Conservation (phyloP, 2,888 invertebrate genomes). For the Diplazon laetatorius region DNA sequence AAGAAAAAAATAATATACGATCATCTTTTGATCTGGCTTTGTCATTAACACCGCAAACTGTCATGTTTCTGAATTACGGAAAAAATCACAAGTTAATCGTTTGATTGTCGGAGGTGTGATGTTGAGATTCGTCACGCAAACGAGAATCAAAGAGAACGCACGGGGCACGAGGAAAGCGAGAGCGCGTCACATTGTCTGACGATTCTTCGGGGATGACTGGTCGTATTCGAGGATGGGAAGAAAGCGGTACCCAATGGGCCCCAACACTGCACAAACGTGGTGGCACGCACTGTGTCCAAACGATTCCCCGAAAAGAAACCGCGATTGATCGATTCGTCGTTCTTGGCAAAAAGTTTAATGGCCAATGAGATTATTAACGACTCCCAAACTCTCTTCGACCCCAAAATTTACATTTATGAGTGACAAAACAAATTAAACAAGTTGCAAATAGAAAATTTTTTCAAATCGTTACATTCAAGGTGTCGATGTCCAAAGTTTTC, state of each 20-base stretch:
- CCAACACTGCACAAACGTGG: constrained; percentile 77
- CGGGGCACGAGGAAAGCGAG: constrained; percentile 62
- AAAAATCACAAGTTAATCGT: constrained; percentile 40
- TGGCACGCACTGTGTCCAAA: constrained; percentile 75
- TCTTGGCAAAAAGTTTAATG: neutral
- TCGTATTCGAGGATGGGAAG: constrained; percentile 70
- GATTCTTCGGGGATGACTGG: constrained; percentile 81
- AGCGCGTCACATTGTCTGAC: constrained; percentile 80
- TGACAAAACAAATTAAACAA: neutral
- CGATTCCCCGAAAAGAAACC: constrained; percentile 72
- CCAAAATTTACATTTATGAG: neutral
- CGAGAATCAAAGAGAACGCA: constrained; percentile 61
- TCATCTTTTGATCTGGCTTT: too few relatives aligned
- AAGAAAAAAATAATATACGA: too few relatives aligned
- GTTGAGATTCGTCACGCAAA: constrained; percentile 1
- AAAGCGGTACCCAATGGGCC: constrained; percentile 71
- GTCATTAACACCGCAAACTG: too few relatives aligned
- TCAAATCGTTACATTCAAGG: too few relatives aligned
- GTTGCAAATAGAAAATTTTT: neutral
- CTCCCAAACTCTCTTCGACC: neutral
- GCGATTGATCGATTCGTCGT: constrained; percentile 46
- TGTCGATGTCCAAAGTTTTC: too few relatives aligned
- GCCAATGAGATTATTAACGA: neutral
- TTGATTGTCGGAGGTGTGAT: neutral
- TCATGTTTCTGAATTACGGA: too few relatives aligned